Evolutionary conservation across 2,113 vertebrate species (phyloP), one percentile per base, ranked within the genome.

Genomic region (Vicugna pacos): DNA sequence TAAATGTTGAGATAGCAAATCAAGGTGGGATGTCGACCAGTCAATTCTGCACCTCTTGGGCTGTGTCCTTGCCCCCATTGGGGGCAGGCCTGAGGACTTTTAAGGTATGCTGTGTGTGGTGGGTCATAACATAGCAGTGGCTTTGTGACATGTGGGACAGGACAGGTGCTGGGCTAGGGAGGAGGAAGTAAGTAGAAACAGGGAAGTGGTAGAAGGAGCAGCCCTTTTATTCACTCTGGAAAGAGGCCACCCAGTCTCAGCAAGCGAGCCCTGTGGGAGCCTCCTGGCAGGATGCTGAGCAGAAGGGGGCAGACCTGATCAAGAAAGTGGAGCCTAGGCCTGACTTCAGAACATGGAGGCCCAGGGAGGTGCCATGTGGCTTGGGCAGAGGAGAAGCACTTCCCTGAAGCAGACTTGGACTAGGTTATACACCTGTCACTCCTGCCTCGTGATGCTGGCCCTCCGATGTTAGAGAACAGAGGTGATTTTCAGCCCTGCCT

Each of bases 231-330:
- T 65, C 15, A 2, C 16, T 28, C 16, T 28, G 65, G 46, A 52
- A 28, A 38, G 52, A 28, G 4, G 38, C 22, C 28, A 7, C 28
- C 5, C 20, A 35, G 48, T 38, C 1, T 2, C 38, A 89, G 10
- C 54, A 24, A n/a, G 24, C 1, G 28, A 82, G 46, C n/a, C 46
- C 62, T 0, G 0, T 42, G 35, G 65, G 60, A 8, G 7, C 50
- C 10, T 73, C 64, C 20, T 50, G 26, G 8, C 19, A 13, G 75
- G 35, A 32, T 7, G 62, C 22, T 54, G 84, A 54, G 56, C 6
- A 15, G 24, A 56, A 13, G 20, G 5, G 35, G 38, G 20, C 13
- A 2, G 20, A 16, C 46, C 56, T 22, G 54, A 6, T 77, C 65
- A 50, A 56, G 56, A 70, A 22, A 17, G 58, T 24, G 58, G 32